phyloP scores from a whole-genome alignment of 2,113 vertebrate genomes.

The Myiozetetes cayanensis region DNA sequence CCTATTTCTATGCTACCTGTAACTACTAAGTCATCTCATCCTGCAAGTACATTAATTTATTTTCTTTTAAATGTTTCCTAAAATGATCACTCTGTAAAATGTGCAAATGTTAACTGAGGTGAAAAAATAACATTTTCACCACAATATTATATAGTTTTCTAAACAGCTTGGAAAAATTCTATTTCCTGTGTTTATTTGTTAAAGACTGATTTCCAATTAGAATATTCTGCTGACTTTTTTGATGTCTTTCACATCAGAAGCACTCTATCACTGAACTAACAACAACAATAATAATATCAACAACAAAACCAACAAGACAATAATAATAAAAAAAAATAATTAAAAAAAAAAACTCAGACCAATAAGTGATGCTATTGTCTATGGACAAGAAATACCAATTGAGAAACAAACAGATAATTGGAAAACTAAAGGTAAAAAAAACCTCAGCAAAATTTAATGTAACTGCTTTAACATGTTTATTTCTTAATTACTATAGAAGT shows the following conservation, averaged over 20 bases:
- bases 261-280: not conserved
- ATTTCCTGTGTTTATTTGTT: not conserved
- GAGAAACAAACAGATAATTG: not conserved
- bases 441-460: fast-evolving
- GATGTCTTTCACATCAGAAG: not conserved
- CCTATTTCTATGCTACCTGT: not conserved
- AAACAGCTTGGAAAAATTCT: not conserved
- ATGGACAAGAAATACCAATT: not conserved
- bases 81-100: not conserved
- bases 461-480: not conserved
- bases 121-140: not conserved
- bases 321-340: not conserved
- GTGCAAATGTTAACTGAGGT: not conserved
- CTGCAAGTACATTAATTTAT: not conserved
- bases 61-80: not conserved
- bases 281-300: not conserved
- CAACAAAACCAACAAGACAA: not conserved
- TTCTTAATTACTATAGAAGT: not conserved
- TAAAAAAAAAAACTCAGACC: not conserved
- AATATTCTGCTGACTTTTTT: not conserved
- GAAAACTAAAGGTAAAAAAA: not conserved
- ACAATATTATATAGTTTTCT: not conserved
- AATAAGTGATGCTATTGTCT: not conserved
- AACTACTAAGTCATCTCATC: not conserved
- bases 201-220: not conserved